phyloP scores from a whole-genome alignment of 1,140 invertebrate genomes.

The Aphaenogaster floridana region DNA sequence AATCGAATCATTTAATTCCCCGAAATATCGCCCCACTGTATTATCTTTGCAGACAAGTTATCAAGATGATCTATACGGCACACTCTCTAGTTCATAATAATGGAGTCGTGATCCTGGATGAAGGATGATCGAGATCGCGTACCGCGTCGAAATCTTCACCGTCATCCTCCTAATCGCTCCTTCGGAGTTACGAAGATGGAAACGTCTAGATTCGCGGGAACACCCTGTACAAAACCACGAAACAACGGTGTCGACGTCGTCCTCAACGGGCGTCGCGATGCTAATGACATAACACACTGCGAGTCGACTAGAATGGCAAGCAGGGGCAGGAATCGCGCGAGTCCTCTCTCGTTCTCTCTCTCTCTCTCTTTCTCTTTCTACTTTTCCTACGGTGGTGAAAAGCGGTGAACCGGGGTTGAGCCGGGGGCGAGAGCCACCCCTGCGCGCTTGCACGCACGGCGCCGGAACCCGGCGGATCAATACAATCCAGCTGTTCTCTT shows the following conservation, averaged over 20 bases:
- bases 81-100: background rate
- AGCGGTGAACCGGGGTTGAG: slow-evolving; percentile 70
- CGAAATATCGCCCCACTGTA: background rate
- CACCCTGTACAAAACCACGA: background rate
- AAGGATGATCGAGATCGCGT: slow-evolving; percentile 58
- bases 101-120: background rate
- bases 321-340: slow-evolving; percentile 58
- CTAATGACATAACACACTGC: slow-evolving; percentile 73
- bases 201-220: background rate
- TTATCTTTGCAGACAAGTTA: background rate
- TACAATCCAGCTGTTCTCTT: slow-evolving; percentile 85
- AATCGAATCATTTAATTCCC: background rate
- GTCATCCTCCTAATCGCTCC: slow-evolving; percentile 76
- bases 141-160: slow-evolving; percentile 84
- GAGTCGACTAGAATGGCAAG: slow-evolving; percentile 24
- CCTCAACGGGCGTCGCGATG: slow-evolving; percentile 55
- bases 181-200: background rate
- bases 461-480: slow-evolving; percentile 81
- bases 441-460: slow-evolving; percentile 69
- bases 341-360: background rate
- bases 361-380: slow-evolving; percentile 14
- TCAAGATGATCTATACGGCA: background rate
- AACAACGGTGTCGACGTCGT: slow-evolving; percentile 9
- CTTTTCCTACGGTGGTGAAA: slow-evolving; percentile 71
- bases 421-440: slow-evolving; percentile 79